Base-by-base conservation (phyloP, 1,140 invertebrate species). In the Heliothis virescens region DNA sequence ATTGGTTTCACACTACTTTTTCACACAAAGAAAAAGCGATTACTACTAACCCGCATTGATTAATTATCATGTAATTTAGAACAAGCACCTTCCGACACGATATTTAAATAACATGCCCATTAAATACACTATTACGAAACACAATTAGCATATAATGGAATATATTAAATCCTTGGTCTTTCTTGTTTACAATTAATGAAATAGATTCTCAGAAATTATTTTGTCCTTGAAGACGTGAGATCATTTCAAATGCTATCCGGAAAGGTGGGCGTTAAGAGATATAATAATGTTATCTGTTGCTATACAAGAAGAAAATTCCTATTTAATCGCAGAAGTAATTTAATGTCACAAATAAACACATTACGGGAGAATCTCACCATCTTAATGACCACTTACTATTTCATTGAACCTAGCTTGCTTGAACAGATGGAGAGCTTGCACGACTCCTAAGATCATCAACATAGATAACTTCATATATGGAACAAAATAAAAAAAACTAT, bases 91-190 rank as follows among this genome's bases (percentile, higher is more conserved):
- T 15, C n/a, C 29, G 63, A 59, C 18, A 65, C 18, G 41, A 11
- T 15, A 78, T 78, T 67, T 78, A 41, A 78, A 78, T 78, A 69
- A 67, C 62, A n/a, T 52, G 34, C 53, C 29, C 9, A 78, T 69
- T 52, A 57, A 53, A 50, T 15, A 29, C 21, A 26, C 2, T 59
- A 73, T 47, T 59, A 73, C 71, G 34, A 59, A 73, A 59, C 53
- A 13, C 18, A 57, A 78, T 78, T 78, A 69, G 50, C 59, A 76
- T 76, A 63, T 50, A 76, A 76, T 65, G 48, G 59, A 65, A 76
- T 63, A 52, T 13, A 71, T 71, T 71, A 71, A 41, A 71, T 71
- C 21, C 21, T 29, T 52, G 7, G 53, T 73, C 53, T 57, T 57
- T 34, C 71, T 73, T 47, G 29, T 57, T 73, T 59, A 59, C 34